phyloP scores from a whole-genome alignment of 2,888 invertebrate genomes.

The Andrena praecox region DNA sequence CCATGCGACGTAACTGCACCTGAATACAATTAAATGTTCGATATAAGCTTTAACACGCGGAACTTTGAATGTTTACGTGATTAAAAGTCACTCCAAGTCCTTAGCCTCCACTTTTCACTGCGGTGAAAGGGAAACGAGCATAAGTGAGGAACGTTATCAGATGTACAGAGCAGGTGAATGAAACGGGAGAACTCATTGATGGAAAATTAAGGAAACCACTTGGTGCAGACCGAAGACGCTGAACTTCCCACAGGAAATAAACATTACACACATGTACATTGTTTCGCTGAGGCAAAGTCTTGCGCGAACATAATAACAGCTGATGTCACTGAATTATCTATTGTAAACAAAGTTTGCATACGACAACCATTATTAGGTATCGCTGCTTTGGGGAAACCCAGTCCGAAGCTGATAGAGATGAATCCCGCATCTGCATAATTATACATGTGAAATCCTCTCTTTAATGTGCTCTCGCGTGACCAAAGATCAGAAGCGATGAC shows the following conservation, averaged over 20 bases:
- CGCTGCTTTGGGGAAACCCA: constrained; percentile 1
- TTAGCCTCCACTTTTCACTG: not conserved
- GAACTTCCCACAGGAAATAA: not conserved
- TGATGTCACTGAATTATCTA: not conserved
- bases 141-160: no score
- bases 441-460: not conserved
- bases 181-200: no score
- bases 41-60: no score
- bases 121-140: no score
- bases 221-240: no score
- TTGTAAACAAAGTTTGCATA: not conserved
- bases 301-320: not conserved
- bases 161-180: no score
- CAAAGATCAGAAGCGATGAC: constrained; percentile 32
- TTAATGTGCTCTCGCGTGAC: not conserved
- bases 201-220: no score
- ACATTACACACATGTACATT: not conserved
- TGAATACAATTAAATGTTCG: no score
- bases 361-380: not conserved
- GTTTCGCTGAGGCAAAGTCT: no score
- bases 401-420: not conserved
- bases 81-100: no score
- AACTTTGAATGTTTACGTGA: no score
- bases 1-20: no score
- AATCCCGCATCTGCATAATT: not conserved